Evolutionary conservation across 2,113 vertebrate species (phyloP), one percentile per base, ranked within the genome.

Genomic region (Tenrec ecaudatus): DNA sequence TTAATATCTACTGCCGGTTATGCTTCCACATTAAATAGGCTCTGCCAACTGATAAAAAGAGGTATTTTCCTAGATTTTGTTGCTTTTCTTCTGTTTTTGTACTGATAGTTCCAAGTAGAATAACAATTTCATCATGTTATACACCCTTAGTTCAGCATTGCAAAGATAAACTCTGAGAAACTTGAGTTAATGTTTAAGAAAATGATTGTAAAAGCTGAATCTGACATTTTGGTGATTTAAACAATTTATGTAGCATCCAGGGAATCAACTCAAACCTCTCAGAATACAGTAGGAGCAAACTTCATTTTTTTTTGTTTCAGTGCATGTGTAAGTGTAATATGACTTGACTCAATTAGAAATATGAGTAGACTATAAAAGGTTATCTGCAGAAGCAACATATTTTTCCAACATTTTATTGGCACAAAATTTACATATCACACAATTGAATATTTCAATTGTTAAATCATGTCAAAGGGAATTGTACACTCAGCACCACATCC

Each of bases 231-330:
- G 68, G 33, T 84, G 69, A 78, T 38, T 66, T 81, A 31, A 62
- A 88, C 10, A 88, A 76, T 15, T 19, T 6, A 78, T 47, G 7
- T 0, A 36, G 2, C 43, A 36, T 6, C 11, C 19, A 75, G 62
- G 33, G n/a, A 73, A 0, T 20, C 1, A 29, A n/a, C 31, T 16
- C 20, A 69, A 69, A 53, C 19, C 27, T 68, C 27, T 57, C 25
- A 58, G 1, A 68, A 20, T 17, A 0, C 10, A 62, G 0, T 19
- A 62, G 1, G 3, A 69, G 27, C 9, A 38, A 62, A 20, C 0
- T 27, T 57, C 1, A 14, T 58, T 15, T 71, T n/a, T n/a, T 27
- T 81, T 43, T 27, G 1, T 22, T 77, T 1, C 36, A 33, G 6
- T 53, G 9, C 60, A 23, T 62, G 47, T 38, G 1, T 15, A 10